Conservation (phyloP, 2,113 vertebrate genomes). For the Pipra filicauda region DNA sequence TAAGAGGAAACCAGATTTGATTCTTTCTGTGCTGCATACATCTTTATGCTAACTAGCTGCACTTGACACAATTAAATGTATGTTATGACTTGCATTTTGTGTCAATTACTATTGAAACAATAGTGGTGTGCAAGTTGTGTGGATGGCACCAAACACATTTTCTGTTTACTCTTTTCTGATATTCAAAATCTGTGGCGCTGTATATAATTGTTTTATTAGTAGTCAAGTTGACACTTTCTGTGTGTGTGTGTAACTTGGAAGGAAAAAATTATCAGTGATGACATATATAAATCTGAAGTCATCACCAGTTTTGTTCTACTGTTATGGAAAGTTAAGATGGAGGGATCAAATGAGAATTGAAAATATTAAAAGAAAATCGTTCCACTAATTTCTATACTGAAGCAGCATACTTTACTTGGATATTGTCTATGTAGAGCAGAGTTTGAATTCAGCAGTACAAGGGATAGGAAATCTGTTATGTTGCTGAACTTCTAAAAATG, state of each 20-base stretch:
- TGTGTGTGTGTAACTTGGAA: background rate
- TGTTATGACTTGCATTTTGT: background rate
- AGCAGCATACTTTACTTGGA: background rate
- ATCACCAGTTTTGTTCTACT: background rate
- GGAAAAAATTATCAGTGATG: background rate
- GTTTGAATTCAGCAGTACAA: background rate
- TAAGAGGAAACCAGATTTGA: background rate
- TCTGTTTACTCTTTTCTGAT: background rate
- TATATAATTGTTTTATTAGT: background rate
- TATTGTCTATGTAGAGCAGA: background rate
- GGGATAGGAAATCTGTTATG: background rate
- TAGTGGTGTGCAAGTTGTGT: background rate
- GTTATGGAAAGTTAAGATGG: background rate
- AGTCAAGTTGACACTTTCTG: background rate
- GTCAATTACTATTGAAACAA: background rate
- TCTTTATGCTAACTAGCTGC: background rate
- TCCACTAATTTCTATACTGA: background rate
- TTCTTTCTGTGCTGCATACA: background rate
- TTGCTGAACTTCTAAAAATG: background rate
- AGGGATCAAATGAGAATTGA: background rate
- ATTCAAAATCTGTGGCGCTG: background rate
- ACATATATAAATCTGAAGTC: background rate
- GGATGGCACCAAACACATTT: background rate
- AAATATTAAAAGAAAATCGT: background rate
- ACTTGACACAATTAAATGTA: background rate